Conservation (phyloP, 2,113 vertebrate species). For the Pica pica region DNA sequence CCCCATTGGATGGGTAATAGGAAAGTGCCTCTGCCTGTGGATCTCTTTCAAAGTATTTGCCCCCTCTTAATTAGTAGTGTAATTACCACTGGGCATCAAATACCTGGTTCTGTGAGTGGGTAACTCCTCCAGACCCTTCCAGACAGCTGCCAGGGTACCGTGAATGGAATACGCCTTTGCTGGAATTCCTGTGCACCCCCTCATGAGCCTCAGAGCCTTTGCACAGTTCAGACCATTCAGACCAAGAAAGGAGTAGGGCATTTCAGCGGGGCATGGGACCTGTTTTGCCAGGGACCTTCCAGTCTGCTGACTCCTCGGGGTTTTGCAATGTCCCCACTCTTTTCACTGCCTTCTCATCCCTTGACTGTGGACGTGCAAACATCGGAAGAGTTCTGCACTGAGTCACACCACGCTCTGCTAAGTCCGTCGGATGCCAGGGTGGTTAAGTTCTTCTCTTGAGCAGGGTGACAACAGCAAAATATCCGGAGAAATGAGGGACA, state of each 20-base stretch:
- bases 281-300: background rate
- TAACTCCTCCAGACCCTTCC: background rate
- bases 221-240: background rate
- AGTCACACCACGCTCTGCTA: background rate
- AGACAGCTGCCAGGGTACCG: background rate
- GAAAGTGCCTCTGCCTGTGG: background rate
- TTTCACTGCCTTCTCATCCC: background rate
- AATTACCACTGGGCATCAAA: background rate
- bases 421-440: background rate
- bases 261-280: background rate
- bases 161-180: background rate
- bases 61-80: background rate
- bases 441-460: background rate
- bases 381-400: background rate
- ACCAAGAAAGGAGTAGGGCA: background rate
- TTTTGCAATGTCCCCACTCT: background rate
- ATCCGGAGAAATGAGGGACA: background rate
- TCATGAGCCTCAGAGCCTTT: background rate
- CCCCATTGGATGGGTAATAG: background rate
- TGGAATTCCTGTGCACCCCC: background rate
- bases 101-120: background rate
- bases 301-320: background rate
- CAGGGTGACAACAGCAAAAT: background rate
- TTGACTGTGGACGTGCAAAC: background rate
- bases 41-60: background rate